Base-by-base conservation (phyloP, 1,140 invertebrate genomes). In the Drosophila ironensis region DNA sequence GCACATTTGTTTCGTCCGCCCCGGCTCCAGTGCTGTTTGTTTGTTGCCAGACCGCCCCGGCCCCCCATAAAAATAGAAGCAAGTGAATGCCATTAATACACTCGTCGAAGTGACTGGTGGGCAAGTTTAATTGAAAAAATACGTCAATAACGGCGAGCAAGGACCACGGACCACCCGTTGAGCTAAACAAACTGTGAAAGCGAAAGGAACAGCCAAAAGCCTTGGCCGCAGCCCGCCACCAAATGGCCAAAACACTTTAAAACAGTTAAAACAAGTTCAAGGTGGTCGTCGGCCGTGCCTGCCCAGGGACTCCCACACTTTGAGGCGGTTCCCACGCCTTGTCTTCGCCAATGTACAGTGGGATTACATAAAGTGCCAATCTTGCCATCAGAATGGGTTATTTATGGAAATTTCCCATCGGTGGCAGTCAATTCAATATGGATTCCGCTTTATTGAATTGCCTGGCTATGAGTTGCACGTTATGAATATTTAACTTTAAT, bases 401-500 rank as follows among this genome's bases (percentile, higher is more conserved):
- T 75, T 70, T 64, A 75, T 75, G 64, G 61, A 53, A 57, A 45
- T 38, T 46, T 59, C 7, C 40, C 17, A 24, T 28, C 33, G 57
- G 30, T 28, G 59, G 30, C 14, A 46, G 63, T 51, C 61, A 48
- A 42, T 60, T 51, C 28, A 42, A 45, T 48, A 40, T 61, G 53
- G 30, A 46, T 74, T 59, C 16, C 38, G 45, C 38, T 61, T 74
- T 67, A 71, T 71, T 71, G 53, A 71, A 70, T 70, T 51, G 66
- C 30, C 51, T 37, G 35, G 27, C 24, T 12, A 28, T 63, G 37
- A 27, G 37, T 42, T 64, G 61, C 60, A 42, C 46, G 33, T 66
- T 52, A 66, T 66, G 38, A 64, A 66, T 66, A 66, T 66, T 66
- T 66, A 7, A 66, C 20, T 28, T 64, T 66, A 64, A 64, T 64